A percentile compares a stretch with the other conserved stretches of the same genome.
Evolutionary conservation across 2,888 invertebrate species (phyloP).

Genomic region (Philhelius pedissequus): DNA sequence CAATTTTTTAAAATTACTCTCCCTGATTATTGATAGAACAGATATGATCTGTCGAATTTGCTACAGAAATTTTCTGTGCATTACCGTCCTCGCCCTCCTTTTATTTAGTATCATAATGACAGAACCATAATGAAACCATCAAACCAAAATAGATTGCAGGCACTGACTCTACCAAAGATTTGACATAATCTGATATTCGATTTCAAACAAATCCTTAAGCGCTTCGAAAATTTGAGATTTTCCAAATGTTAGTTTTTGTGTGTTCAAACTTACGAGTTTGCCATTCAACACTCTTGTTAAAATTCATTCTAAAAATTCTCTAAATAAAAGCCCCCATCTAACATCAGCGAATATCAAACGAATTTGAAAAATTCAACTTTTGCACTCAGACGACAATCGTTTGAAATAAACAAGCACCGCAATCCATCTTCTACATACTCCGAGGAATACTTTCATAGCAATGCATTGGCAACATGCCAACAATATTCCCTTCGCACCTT

Average conservation of each 20-base stretch:
- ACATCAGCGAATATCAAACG: neutral
- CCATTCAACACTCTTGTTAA: neutral
- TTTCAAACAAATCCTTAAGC: neutral
- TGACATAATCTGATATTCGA: neutral
- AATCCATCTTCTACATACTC: neutral
- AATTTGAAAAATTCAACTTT: slow-evolving; percentile 33
- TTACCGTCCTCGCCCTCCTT: too few species aligned
- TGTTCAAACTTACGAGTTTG: neutral
- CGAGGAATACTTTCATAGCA: slow-evolving; percentile 2
- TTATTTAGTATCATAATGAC: too few species aligned
- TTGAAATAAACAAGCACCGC: slow-evolving; percentile 37
- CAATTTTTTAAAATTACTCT: too few species aligned
- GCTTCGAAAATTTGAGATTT: slow-evolving; percentile 21
- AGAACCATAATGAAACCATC: too few species aligned
- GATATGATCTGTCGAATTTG: too few species aligned
- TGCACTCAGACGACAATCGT: slow-evolving; percentile 20
- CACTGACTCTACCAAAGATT: too few species aligned
- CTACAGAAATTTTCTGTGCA: too few species aligned
- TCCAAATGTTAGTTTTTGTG: slow-evolving; percentile 20
- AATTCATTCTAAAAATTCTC: neutral
- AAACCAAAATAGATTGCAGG: too few species aligned
- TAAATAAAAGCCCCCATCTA: neutral
- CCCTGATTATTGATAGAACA: too few species aligned
- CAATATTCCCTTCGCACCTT: slow-evolving; percentile 25
- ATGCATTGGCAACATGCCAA: slow-evolving; percentile 37